These are phyloP conservation scores for Trachelipus rathkii DNA, from an alignment of 1,140 invertebrate genomes.

Conservation along the genomic window DNA sequence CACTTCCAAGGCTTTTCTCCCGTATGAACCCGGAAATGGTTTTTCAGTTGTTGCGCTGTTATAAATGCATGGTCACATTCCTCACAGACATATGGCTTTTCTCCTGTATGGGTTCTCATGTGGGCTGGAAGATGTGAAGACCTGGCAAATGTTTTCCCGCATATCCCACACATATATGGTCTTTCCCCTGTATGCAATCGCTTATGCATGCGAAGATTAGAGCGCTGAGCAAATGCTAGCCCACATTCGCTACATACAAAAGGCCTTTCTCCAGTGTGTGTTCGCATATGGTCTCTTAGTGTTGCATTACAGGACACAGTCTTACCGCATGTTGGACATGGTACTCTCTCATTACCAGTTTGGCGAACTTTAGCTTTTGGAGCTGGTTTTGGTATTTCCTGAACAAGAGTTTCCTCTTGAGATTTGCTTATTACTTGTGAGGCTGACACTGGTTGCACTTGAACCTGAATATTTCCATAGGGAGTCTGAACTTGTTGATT, in stretches of 20 bases:
- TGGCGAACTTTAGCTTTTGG: constrained; percentile 25
- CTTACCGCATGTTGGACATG: constrained; percentile 49
- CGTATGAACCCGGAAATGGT: constrained; percentile 46
- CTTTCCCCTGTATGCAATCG: constrained; percentile 45
- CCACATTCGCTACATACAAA: constrained; percentile 46
- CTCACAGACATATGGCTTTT: constrained; percentile 44
- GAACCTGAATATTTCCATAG: constrained; percentile 42
- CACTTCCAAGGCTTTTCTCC: constrained; percentile 47
- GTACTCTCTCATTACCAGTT: constrained; percentile 49
- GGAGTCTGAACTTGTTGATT: constrained; percentile 45
- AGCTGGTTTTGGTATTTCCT: neutral
- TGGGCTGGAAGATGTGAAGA: constrained; percentile 43
- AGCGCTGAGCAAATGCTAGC: constrained; percentile 43
- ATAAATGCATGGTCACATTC: constrained; percentile 45
- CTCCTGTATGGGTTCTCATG: constrained; percentile 45
- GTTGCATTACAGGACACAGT: constrained; percentile 44
- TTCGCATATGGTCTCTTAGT: constrained; percentile 45
- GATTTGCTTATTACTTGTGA: neutral
- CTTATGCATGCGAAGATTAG: constrained; percentile 45
- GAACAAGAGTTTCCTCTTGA: neutral
- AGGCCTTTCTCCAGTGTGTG: constrained; percentile 47
- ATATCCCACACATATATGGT: constrained; percentile 45
- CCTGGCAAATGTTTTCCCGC: constrained; percentile 46
- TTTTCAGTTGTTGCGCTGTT: constrained; percentile 45
- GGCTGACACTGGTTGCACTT: constrained; percentile 39